These are phyloP conservation scores for Mechanitis mazaeus DNA, from an alignment of 2,888 invertebrate genomes.

Conservation along the genomic window DNA sequence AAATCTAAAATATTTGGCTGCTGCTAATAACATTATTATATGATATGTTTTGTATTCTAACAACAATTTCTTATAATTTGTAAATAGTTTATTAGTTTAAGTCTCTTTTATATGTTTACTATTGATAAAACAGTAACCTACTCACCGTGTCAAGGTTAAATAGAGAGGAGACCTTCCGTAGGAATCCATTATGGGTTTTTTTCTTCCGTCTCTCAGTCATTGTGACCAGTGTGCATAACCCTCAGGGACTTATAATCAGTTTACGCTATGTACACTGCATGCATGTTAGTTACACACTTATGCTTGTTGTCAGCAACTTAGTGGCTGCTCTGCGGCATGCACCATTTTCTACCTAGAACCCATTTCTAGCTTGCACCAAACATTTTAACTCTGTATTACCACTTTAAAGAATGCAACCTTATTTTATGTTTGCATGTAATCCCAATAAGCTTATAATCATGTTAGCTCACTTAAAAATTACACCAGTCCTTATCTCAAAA, in stretches of 20 bases:
- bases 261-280: constrained; percentile 76
- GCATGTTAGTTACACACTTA: constrained; percentile 76
- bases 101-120: constrained; percentile 7
- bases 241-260: constrained; percentile 54
- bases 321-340: constrained; percentile 68
- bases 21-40: constrained; percentile 18
- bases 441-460: constrained; percentile 64
- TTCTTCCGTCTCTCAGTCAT: constrained; percentile 77
- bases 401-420: constrained; percentile 51
- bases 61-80: not conserved
- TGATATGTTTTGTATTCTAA: not conserved
- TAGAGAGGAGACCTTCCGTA: constrained; percentile 91
- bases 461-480: constrained; percentile 63
- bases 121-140: constrained; percentile 37
- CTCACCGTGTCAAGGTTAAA: constrained; percentile 92
- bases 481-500: constrained; percentile 67
- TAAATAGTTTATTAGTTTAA: not conserved
- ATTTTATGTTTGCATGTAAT: constrained; percentile 46
- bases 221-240: constrained; percentile 69
- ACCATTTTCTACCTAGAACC: constrained; percentile 76
- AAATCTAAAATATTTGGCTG: constrained; percentile 19
- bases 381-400: constrained; percentile 54
- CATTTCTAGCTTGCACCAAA: constrained; percentile 73
- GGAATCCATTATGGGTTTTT: constrained; percentile 82
- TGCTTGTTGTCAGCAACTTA: constrained; percentile 68